These are phyloP conservation scores for Pipra filicauda DNA, from an alignment of 2,113 vertebrate species.

Conservation along the genomic window DNA sequence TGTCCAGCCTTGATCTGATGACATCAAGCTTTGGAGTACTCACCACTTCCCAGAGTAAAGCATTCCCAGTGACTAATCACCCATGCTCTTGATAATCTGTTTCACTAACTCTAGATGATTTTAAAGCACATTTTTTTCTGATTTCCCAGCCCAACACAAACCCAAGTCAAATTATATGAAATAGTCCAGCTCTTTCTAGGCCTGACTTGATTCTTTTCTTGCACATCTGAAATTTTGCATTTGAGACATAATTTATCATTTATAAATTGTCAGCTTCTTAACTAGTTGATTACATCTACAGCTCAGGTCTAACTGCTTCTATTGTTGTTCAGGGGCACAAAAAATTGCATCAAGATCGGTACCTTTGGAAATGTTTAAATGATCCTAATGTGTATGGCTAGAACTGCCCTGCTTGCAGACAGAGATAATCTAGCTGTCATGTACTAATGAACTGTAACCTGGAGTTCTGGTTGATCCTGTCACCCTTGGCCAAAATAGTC, in stretches of 20 bases:
- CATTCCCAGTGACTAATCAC: background rate
- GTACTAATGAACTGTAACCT: constrained; percentile 62
- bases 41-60: background rate
- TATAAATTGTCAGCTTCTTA: background rate
- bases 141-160: background rate
- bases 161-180: background rate
- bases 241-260: background rate
- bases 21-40: background rate
- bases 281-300: background rate
- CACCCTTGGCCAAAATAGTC: constrained; percentile 57
- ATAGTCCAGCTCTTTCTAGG: background rate
- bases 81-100: background rate
- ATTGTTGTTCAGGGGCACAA: background rate
- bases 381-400: background rate
- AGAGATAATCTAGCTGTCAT: constrained; percentile 17
- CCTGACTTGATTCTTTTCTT: background rate
- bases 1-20: constrained; percentile 9
- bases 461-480: constrained; percentile 42
- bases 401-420: background rate
- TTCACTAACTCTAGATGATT: background rate
- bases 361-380: constrained; percentile 21
- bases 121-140: background rate
- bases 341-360: background rate
- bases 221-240: background rate
- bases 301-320: background rate